Conservation (phyloP, 2,888 invertebrate genomes). For the Portevinia maculata region DNA sequence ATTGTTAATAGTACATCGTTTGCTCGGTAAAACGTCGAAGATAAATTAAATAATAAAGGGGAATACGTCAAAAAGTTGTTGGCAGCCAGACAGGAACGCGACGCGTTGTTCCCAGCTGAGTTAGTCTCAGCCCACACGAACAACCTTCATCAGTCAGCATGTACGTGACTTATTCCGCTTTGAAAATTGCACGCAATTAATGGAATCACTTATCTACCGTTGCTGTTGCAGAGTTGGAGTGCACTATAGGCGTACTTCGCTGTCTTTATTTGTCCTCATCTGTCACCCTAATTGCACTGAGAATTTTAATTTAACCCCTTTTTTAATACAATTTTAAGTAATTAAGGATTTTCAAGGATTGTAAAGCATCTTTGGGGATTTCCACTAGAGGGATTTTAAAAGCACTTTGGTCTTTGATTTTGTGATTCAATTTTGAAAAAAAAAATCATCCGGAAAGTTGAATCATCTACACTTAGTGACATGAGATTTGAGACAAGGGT, state of each 20-base stretch:
- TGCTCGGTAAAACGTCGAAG: constrained; percentile 55
- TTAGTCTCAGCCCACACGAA: background rate
- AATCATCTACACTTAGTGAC: no score
- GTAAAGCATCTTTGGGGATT: constrained; percentile 47
- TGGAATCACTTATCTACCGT: constrained; percentile 55
- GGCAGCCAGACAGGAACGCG: constrained; percentile 2
- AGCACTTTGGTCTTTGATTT: constrained; percentile 38
- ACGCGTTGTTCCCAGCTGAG: background rate
- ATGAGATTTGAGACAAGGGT: no score
- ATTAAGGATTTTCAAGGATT: constrained; percentile 67
- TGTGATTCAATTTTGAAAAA: background rate
- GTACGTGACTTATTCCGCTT: constrained; percentile 69
- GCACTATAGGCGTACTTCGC: constrained; percentile 30
- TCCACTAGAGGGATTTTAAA: constrained; percentile 17
- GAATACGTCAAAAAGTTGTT: constrained; percentile 24
- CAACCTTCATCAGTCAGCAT: constrained; percentile 35
- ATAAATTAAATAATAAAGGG: constrained; percentile 47
- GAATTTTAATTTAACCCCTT: constrained; percentile 8
- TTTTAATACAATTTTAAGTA: constrained; percentile 62
- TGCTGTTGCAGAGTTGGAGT: constrained; percentile 20
- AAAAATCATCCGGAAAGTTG: background rate
- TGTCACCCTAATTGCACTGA: constrained; percentile 59
- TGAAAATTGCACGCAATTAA: constrained; percentile 59
- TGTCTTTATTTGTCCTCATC: constrained; percentile 45
- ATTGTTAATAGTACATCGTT: constrained; percentile 55